Percentiles rank a stretch among this genome's conserved stretches.
These are phyloP conservation scores for Slavum lentiscoides DNA, from an alignment of 2,888 invertebrate species.

Conservation along the genomic window DNA sequence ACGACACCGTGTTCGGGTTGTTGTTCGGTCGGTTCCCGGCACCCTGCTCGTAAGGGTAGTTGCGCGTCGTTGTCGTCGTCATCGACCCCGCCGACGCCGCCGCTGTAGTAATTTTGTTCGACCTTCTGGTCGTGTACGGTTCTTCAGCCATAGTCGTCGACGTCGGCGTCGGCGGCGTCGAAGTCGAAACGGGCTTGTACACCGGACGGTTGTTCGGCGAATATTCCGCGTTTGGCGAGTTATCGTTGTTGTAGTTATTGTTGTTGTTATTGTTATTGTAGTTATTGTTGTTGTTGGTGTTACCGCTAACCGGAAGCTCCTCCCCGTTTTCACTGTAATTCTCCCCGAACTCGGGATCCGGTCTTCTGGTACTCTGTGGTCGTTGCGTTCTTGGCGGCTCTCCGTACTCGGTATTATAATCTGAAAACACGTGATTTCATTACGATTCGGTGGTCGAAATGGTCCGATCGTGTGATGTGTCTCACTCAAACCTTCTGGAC, in stretches of 20 bases:
- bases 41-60: not conserved
- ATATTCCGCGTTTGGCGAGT: not conserved
- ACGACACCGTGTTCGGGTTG: constrained; percentile 24
- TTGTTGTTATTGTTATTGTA: constrained; percentile 2
- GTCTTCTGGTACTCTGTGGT: constrained; percentile 44
- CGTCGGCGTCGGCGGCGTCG: not conserved
- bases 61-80: not conserved
- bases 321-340: constrained; percentile 8
- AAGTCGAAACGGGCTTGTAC: not conserved
- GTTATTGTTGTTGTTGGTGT: not conserved
- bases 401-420: not conserved
- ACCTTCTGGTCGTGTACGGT: not conserved
- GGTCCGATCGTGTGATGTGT: no score
- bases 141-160: not conserved
- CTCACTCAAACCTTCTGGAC: constrained; percentile 55
- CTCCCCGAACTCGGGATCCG: constrained; percentile 55
- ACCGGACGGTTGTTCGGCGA: not conserved
- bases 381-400: not conserved
- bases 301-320: not conserved
- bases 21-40: not conserved
- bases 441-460: no score
- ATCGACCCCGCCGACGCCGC: not conserved
- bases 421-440: not conserved
- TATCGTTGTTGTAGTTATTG: not conserved
- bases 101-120: not conserved